These are phyloP conservation scores for Leucozona laternaria DNA, from an alignment of 2,888 invertebrate genomes.

Conservation along the genomic window DNA sequence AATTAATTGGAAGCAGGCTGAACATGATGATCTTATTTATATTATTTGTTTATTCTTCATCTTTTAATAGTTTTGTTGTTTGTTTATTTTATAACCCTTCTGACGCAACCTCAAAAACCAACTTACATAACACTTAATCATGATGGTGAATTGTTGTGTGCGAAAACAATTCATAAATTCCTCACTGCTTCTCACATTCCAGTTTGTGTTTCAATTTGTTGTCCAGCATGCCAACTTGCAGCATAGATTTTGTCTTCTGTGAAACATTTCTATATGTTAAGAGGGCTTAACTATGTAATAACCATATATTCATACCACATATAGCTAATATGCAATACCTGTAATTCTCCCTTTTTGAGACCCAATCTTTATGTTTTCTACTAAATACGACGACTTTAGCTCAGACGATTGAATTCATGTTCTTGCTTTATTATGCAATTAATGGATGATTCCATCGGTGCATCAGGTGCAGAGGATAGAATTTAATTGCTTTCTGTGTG, in stretches of 20 bases:
- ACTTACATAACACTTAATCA: too few species aligned
- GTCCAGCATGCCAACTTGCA: not conserved
- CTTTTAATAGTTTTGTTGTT: not conserved
- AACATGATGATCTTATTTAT: too few species aligned
- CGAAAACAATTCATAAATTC: conserved; percentile 16
- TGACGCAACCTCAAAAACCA: not conserved
- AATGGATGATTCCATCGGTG: conserved; percentile 7
- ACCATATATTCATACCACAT: not conserved
- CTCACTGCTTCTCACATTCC: not conserved
- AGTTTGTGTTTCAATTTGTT: not conserved
- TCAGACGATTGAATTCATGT: conserved; percentile 12
- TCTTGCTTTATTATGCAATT: conserved; percentile 14
- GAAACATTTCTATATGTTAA: not conserved
- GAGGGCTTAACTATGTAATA: not conserved
- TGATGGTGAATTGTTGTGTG: not conserved
- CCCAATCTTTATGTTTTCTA: not conserved
- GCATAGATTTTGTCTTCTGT: not conserved
- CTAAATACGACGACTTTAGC: not conserved
- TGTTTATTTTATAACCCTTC: not conserved
- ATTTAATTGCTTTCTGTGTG: not conserved
- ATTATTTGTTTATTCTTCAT: too few species aligned
- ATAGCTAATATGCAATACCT: not conserved
- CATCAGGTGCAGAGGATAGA: not conserved
- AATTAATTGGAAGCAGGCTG: too few species aligned
- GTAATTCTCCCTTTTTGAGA: not conserved